phyloP scores from a whole-genome alignment of 30 jellyfish, hydroid and myxozoan species.

The Aurelia sp. region DNA sequence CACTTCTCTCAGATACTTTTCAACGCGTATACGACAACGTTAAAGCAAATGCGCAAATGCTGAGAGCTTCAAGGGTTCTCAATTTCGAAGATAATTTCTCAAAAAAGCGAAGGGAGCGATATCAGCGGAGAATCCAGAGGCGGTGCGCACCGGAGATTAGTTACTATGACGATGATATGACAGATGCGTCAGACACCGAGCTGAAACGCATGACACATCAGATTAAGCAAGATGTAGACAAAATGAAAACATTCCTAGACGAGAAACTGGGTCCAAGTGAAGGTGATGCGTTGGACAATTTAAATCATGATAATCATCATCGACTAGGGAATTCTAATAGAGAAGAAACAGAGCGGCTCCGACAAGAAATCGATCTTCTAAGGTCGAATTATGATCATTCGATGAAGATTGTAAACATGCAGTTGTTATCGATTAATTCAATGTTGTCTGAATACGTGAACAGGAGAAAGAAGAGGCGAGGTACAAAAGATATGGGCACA shows the following conservation, averaged over 20 bases:
- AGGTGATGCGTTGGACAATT: not conserved
- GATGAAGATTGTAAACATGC: slow-evolving; percentile 52
- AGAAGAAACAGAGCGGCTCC: not conserved
- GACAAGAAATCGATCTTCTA: slow-evolving; percentile 33
- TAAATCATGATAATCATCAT: not conserved
- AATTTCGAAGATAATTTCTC: slow-evolving; percentile 65
- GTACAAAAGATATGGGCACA: not conserved
- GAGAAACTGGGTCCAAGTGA: slow-evolving; percentile 36
- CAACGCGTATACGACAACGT: slow-evolving; percentile 99
- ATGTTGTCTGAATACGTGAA: slow-evolving; percentile 53
- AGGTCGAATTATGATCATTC: slow-evolving; percentile 71
- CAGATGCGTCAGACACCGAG: slow-evolving; percentile 72
- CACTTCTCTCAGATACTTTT: slow-evolving; percentile 95
- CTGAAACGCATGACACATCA: slow-evolving; percentile 84
- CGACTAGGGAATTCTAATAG: not conserved
- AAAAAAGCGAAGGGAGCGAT: slow-evolving; percentile 54
- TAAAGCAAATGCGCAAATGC: slow-evolving; percentile 93
- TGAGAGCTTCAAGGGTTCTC: slow-evolving; percentile 86
- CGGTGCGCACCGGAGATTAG: slow-evolving; percentile 90
- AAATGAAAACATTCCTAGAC: slow-evolving; percentile 46
- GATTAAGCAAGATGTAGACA: slow-evolving; percentile 73
- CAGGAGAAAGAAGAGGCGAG: slow-evolving; percentile 16
- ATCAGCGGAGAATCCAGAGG: slow-evolving; percentile 28
- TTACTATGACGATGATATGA: slow-evolving; percentile 92
- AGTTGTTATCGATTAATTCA: slow-evolving; percentile 60